phyloP scores from a whole-genome alignment of 2,888 invertebrate species.

The Entomobrya multifasciata region DNA sequence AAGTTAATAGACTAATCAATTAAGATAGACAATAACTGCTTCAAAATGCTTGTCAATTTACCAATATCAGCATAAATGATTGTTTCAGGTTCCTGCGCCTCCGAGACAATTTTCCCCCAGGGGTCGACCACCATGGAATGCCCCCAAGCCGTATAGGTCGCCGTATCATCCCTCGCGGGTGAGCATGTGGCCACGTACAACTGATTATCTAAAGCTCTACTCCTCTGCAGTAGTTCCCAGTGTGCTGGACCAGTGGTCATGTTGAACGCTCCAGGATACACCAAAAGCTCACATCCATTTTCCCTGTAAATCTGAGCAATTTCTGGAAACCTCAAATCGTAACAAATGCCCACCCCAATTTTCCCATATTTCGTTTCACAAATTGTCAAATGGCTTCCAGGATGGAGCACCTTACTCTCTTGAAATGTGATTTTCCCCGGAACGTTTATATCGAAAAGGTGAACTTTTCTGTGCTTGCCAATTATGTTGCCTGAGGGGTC shows the following conservation, averaged over 20 bases:
- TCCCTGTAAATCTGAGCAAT: slow-evolving; percentile 85
- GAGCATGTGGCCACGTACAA: slow-evolving; percentile 92
- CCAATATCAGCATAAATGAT: slow-evolving; percentile 89
- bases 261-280: slow-evolving; percentile 98
- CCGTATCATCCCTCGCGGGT: slow-evolving; percentile 88
- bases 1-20: no score
- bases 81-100: slow-evolving; percentile 87
- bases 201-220: slow-evolving; percentile 83
- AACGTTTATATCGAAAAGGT: slow-evolving; percentile 97
- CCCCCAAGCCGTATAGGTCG: slow-evolving; percentile 93
- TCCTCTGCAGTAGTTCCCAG: slow-evolving; percentile 92
- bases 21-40: no score
- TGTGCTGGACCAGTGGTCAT: slow-evolving; percentile 97
- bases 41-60: slow-evolving; percentile 81
- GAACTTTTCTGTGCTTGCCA: slow-evolving; percentile 93
- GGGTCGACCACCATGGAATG: slow-evolving; percentile 89
- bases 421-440: slow-evolving; percentile 92
- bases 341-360: slow-evolving; percentile 96
- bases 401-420: slow-evolving; percentile 91
- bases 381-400: slow-evolving; percentile 88
- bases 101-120: slow-evolving; percentile 88
- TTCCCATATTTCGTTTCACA: slow-evolving; percentile 88
- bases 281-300: slow-evolving; percentile 88
- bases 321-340: slow-evolving; percentile 95
- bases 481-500: slow-evolving; percentile 87